Evolutionary conservation across 2,113 vertebrate genomes (phyloP).

Genomic region (Bufo gargarizans): DNA sequence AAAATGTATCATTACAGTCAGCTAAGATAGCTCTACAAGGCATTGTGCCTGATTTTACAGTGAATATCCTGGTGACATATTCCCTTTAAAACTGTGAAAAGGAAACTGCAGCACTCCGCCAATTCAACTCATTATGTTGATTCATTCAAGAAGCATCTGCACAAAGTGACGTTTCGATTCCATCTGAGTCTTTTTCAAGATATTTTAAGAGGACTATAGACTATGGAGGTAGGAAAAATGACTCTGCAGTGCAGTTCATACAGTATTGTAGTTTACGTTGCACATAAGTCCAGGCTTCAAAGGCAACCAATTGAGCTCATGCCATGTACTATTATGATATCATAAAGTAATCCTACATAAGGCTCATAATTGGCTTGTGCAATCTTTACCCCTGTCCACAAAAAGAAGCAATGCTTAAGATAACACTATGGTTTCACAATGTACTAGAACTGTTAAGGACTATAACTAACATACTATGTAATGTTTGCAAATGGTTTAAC

Average conservation of each 20-base stretch:
- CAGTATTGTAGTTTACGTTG: background rate
- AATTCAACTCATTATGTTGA: too few species aligned
- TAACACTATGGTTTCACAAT: conserved; percentile 33
- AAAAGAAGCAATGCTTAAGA: background rate
- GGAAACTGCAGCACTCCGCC: too few species aligned
- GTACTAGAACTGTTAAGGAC: background rate
- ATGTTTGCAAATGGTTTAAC: conserved; percentile 27
- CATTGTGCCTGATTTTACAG: too few species aligned
- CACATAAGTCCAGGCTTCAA: background rate
- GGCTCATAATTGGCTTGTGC: background rate
- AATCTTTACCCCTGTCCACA: background rate
- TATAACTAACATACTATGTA: background rate
- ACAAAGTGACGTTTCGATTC: too few species aligned
- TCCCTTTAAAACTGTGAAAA: too few species aligned
- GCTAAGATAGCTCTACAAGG: too few species aligned
- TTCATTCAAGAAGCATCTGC: too few species aligned
- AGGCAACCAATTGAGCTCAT: background rate
- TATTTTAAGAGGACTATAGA: background rate
- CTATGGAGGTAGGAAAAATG: background rate
- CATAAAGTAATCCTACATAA: conserved; percentile 15
- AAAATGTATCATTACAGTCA: too few species aligned
- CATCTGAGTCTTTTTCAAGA: too few species aligned
- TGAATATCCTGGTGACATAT: too few species aligned
- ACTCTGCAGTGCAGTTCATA: background rate
- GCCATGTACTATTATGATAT: background rate